Conservation (phyloP, 2,797 vertebrate genomes). For the Xyrichtys novacula region DNA sequence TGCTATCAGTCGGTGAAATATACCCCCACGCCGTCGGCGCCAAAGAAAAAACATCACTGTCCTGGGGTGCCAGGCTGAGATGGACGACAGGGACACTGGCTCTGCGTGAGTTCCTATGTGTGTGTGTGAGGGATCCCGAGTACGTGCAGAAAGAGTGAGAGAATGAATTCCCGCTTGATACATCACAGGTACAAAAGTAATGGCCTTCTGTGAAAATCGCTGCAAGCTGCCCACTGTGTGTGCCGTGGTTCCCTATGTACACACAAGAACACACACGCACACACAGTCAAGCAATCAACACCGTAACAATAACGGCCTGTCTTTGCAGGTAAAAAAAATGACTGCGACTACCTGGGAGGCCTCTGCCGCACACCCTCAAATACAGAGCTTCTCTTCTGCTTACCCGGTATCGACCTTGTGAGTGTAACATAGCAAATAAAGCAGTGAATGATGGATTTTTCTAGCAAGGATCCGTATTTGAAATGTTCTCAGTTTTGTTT, state of each 20-base stretch:
- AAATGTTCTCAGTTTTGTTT: conserved; percentile 19
- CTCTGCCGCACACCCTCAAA: not conserved
- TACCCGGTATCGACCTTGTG: not conserved
- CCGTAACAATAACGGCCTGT: conserved; percentile 28
- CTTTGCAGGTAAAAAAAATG: conserved; percentile 33
- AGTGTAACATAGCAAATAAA: conserved; percentile 42
- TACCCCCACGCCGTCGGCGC: conserved; percentile 51
- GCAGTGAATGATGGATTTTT: conserved; percentile 40
- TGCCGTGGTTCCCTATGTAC: not conserved
- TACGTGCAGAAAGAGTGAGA: conserved; percentile 9
- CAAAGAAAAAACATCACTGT: conserved; percentile 81
- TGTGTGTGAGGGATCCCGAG: conserved; percentile 14
- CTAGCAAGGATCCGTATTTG: not conserved
- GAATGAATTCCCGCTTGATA: conserved; percentile 68
- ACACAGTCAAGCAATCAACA: conserved; percentile 43
- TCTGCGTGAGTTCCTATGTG: conserved; percentile 49
- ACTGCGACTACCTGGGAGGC: conserved; percentile 10
- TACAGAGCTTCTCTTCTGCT: conserved; percentile 24
- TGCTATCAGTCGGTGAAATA: conserved; percentile 76
- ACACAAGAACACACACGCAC: not conserved
- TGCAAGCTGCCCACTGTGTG: conserved; percentile 56
- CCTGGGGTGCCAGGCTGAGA: conserved; percentile 77
- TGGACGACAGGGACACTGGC: conserved; percentile 67
- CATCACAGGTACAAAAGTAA: conserved; percentile 70
- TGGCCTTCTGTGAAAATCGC: conserved; percentile 59